Evolutionary conservation across 37 sponge, comb jelly and placozoan genomes (phyloP).

Genomic region (Aplysina aerophoba): DNA sequence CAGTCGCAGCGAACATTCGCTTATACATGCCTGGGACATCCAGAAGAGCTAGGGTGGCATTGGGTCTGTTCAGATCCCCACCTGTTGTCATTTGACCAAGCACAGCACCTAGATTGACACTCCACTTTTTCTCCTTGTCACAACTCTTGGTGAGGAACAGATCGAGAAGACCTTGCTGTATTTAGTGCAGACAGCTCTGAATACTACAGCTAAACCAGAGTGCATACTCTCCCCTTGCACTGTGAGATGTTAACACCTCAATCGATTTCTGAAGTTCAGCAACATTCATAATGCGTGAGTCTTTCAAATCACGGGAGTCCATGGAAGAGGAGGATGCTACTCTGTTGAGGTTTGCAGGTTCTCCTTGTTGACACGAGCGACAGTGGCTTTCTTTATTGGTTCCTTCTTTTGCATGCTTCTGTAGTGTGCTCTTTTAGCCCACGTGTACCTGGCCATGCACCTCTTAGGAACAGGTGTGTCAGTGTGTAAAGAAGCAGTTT

Average conservation of each 20-base stretch:
- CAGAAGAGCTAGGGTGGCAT: conserved; percentile 32
- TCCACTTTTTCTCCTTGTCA: conserved; percentile 19
- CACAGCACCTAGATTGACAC: conserved; percentile 51
- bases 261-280: not conserved
- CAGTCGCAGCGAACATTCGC: conserved; percentile 11
- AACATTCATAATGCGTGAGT: conserved; percentile 12
- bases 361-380: conserved; percentile 10
- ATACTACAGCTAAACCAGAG: conserved; percentile 27
- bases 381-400: conserved; percentile 17
- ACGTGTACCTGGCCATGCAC: not conserved
- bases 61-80: conserved; percentile 44
- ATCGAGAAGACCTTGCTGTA: conserved; percentile 4
- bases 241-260: conserved; percentile 12
- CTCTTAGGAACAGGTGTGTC: conserved; percentile 7
- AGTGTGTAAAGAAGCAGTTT: conserved; percentile 6
- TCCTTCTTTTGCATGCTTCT: conserved; percentile 17
- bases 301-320: not conserved
- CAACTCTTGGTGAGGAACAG: not conserved
- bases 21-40: conserved; percentile 56
- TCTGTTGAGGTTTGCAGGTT: not conserved
- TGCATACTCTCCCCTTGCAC: conserved; percentile 34
- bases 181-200: conserved; percentile 5
- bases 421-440: conserved; percentile 22
- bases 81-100: conserved; percentile 63
- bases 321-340: conserved; percentile 4